Evolutionary conservation across 2,888 invertebrate genomes (phyloP).

Genomic region (Nephrotoma appendiculata): DNA sequence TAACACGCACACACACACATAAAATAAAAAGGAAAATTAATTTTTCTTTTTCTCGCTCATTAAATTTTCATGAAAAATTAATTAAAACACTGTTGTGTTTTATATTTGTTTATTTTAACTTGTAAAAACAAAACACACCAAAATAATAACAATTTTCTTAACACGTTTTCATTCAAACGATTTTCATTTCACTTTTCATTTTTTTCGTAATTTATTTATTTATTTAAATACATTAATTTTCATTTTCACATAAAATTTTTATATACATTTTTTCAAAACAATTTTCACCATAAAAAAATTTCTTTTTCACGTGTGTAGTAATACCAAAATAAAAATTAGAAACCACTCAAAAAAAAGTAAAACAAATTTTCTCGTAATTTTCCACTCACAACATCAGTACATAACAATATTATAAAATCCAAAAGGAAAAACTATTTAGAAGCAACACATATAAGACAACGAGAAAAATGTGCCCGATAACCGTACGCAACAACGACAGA

Average conservation of each 20-base stretch:
- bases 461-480: not conserved
- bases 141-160: not conserved
- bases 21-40: not conserved
- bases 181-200: not conserved
- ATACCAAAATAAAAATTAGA: not conserved
- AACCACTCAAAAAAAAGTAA: not conserved
- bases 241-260: not conserved
- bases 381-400: not conserved
- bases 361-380: no score
- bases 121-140: not conserved
- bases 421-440: not conserved
- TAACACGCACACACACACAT: not conserved
- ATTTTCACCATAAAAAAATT: not conserved
- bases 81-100: not conserved
- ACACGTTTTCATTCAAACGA: not conserved
- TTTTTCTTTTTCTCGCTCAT: not conserved
- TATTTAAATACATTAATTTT: not conserved
- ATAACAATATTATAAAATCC: not conserved
- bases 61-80: not conserved
- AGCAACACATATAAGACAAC: not conserved
- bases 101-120: not conserved
- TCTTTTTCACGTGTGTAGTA: not conserved
- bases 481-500: not conserved
- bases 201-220: not conserved
- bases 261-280: not conserved